Base-by-base conservation (phyloP, 35 echinoderm and acorn worm species). In the Apostichopus parvimensis region DNA sequence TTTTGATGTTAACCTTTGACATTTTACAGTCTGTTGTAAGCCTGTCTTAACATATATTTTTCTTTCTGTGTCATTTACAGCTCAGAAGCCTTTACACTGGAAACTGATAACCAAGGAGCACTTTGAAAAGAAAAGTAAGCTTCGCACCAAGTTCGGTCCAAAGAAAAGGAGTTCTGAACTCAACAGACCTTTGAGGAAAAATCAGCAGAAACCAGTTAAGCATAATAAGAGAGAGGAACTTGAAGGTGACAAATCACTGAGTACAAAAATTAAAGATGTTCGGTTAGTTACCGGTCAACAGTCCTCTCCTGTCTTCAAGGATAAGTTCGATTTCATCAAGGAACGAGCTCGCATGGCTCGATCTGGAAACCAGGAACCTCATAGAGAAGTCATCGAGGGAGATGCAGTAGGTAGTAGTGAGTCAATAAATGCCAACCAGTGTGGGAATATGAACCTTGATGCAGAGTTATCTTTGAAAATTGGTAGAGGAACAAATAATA, bases 281-380 rank as follows among this genome's bases (percentile, higher is more conserved):
- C 22, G 21, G 17, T 34, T 57, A 54, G 28, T 17, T 82, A 2
- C 12, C 12, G 22, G 60, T 71, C n/a, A 45, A 73, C 11, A 55
- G 66, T 64, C 56, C 60, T 84, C 76, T 87, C 13, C 22, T 18
- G 79, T 96, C 56, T 86, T 57, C 86, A 98, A 98, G 55, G 92
- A 98, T 87, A 98, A 98, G 92, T 98, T 95, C 93, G 96, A 98
- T 61, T 83, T 98, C 45, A 98, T 98, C 78, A 98, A 98, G 68
- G 96, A 95, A 68, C 56, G 96, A 78, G 90, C 72, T 56, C 80
- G 88, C 56, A 78, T 87, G 86, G 89, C 89, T 78, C 89, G 89
- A 22, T 59, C 89, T 73, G 34, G 17, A 88, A 88, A 68, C 61
- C 58, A 73, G 18, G 86, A 88, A 54, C 57, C 86, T 75, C 71